A percentile compares a stretch with the other conserved stretches of the same genome.
Evolutionary conservation across 2,888 invertebrate species (phyloP).

Genomic region (Slavum lentiscoides): DNA sequence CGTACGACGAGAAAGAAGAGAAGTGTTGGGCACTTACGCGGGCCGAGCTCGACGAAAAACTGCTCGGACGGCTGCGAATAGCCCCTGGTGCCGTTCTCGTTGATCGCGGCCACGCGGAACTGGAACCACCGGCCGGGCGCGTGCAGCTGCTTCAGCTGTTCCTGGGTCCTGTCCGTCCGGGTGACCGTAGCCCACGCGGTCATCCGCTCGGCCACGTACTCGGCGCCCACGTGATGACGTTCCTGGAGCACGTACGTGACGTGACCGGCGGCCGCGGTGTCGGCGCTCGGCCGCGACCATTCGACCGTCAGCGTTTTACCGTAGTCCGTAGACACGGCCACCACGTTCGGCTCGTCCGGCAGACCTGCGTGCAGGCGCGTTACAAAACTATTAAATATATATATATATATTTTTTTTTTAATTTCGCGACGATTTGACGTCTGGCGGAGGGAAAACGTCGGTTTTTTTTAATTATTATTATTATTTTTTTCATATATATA

Average conservation of each 20-base stretch:
- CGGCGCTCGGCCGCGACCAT: conserved; percentile 65
- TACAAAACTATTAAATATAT: too few relatives aligned
- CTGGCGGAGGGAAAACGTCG: too few relatives aligned
- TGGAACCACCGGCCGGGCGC: conserved; percentile 75
- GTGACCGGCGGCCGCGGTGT: conserved; percentile 59
- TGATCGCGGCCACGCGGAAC: conserved; percentile 76
- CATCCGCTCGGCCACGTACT: conserved; percentile 68
- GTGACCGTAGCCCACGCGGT: conserved; percentile 69
- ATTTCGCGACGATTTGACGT: too few relatives aligned
- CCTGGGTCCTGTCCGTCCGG: conserved; percentile 64
- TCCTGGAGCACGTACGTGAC: conserved; percentile 70
- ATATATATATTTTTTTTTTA: too few relatives aligned
- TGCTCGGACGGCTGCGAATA: conserved; percentile 66
- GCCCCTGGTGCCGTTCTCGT: conserved; percentile 72
- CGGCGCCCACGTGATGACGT: conserved; percentile 71
- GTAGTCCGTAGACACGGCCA: conserved; percentile 66
- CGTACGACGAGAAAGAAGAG: too few relatives aligned
- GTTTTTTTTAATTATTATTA: too few relatives aligned
- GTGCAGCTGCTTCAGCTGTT: conserved; percentile 63
- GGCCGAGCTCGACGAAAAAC: conserved; percentile 20
- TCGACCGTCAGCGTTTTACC: conserved; percentile 63
- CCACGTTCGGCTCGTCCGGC: conserved; percentile 68
- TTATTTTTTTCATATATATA: too few relatives aligned
- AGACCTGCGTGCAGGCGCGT: conserved; percentile 62
- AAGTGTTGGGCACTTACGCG: conserved; percentile 4